Evolutionary conservation across 2,888 invertebrate genomes (phyloP), one percentile per base, ranked within the genome.

Genomic region (Stenchaetothrips biformis): DNA sequence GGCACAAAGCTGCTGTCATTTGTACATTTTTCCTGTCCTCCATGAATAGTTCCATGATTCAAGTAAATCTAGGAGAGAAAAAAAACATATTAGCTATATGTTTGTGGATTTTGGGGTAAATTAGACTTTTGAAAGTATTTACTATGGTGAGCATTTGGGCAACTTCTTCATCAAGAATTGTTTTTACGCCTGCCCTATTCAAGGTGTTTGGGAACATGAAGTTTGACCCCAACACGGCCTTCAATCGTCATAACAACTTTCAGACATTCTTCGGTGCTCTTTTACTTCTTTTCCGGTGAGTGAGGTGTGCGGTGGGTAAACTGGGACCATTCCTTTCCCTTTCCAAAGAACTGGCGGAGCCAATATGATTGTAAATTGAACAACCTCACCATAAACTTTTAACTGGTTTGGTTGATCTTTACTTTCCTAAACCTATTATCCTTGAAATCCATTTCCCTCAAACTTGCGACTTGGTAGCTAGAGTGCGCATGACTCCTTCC

Each of bases 161-260:
- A 47, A n/a, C 27, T 59, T 81, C 49, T 79, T 47, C 67, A 74
- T 74, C 67, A 74, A 74, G 67, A n/a, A 74, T 74, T 74, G 67
- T 74, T 21, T 74, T 74, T 25, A 74, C 67, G 67, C 67, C 67
- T 74, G 67, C 67, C 67, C 67, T 74, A 86, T 86, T 88, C 87
- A 91, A 95, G 95, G 94, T 96, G 87, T 97, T 97, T 90, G 96
- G 96, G 88, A 97, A 95, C 91, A 94, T 97, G 89, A 91, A 91
- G 89, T 92, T 94, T 89, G 93, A 94, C 89, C 92, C 95, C 87
- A 92, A 91, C 87, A 92, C 93, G 86, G 92, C 93, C 87, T 93
- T 97, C 89, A 95, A 94, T 90, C 92, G 95, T 86, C 96, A 97
- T 92, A 97, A 96, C 92, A 96, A 97, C 92, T 96, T 97, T 92